Evolutionary conservation across 2,113 vertebrate genomes (phyloP).

Genomic region (Turnix velox): DNA sequence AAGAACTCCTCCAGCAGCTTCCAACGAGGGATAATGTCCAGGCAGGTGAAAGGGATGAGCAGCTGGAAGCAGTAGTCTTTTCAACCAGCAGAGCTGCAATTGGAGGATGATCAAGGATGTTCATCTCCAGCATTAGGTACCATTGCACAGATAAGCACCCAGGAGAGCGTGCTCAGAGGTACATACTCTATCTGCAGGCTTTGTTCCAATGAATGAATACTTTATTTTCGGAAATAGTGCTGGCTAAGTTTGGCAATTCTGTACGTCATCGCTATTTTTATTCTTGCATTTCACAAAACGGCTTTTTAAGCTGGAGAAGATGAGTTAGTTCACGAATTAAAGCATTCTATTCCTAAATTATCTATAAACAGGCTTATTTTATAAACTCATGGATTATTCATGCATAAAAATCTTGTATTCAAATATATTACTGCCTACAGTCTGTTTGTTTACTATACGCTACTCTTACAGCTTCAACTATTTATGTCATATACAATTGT

Average conservation of each 20-base stretch:
- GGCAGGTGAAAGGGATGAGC: background rate
- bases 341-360: constrained; percentile 1
- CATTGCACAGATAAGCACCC: background rate
- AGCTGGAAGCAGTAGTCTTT: background rate
- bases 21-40: background rate
- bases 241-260: background rate
- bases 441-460: constrained; percentile 55
- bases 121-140: background rate
- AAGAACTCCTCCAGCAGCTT: background rate
- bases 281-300: background rate
- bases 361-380: constrained; percentile 16
- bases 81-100: background rate
- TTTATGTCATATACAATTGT: background rate
- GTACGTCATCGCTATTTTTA: background rate
- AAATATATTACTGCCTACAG: constrained; percentile 39
- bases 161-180: background rate
- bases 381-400: constrained; percentile 49
- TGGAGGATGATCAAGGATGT: background rate
- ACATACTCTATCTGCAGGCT: background rate
- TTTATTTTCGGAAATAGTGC: background rate
- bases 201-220: background rate
- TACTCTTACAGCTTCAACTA: constrained; percentile 24
- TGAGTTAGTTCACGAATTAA: background rate
- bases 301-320: background rate
- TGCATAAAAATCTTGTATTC: constrained; percentile 17